These are phyloP conservation scores for Natrix natrix DNA, from an alignment of 2,797 vertebrate genomes.

Conservation along the genomic window DNA sequence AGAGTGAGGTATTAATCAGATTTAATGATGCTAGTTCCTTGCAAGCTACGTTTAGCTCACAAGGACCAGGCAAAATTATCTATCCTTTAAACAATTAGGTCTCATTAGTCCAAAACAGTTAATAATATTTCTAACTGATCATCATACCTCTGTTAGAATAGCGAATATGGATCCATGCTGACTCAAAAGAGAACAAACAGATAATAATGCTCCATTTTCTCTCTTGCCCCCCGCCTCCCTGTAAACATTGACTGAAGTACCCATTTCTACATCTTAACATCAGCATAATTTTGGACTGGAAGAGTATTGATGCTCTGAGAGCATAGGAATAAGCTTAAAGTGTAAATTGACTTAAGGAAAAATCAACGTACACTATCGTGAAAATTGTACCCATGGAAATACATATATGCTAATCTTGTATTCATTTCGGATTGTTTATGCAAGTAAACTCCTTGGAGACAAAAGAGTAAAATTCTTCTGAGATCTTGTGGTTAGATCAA, in stretches of 20 bases:
- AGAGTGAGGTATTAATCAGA: background rate
- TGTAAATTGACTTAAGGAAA: background rate
- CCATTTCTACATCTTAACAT: background rate
- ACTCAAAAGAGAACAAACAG: background rate
- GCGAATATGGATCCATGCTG: background rate
- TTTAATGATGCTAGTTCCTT: background rate
- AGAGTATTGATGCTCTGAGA: background rate
- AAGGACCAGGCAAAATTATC: background rate
- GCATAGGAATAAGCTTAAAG: background rate
- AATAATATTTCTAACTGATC: background rate
- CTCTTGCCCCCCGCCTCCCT: background rate
- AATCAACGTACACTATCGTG: background rate
- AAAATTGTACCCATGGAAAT: slow-evolving; percentile 4
- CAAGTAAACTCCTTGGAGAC: slow-evolving; percentile 67
- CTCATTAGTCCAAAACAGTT: background rate
- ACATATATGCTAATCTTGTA: slow-evolving; percentile 12
- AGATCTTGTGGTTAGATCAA: slow-evolving; percentile 56
- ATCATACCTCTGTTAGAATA: background rate
- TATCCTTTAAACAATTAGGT: background rate
- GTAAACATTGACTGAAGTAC: background rate
- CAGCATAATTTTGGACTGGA: background rate
- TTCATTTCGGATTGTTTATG: slow-evolving; percentile 63
- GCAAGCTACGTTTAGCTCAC: background rate
- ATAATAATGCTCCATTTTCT: background rate
- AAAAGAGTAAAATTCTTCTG: slow-evolving; percentile 56